phyloP scores from a whole-genome alignment of 1,140 invertebrate genomes.

The Drosophila aff. region DNA sequence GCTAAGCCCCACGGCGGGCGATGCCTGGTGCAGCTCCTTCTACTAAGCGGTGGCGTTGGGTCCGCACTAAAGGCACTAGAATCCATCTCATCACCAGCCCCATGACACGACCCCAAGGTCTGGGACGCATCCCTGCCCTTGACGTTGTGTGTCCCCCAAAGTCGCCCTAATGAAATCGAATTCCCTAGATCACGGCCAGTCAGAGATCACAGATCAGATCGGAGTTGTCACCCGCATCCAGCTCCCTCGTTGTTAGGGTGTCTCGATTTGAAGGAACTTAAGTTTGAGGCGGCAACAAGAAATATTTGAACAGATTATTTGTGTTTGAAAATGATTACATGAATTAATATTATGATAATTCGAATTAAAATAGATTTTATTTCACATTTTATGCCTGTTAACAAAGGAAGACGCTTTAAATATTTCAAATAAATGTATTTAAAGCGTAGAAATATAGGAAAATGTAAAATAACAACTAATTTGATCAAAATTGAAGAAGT shows the following conservation, averaged over 20 bases:
- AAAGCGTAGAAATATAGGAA: no score
- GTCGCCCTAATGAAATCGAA: slow-evolving; percentile 6
- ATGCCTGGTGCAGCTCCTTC: slow-evolving; percentile 83
- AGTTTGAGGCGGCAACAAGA: background rate
- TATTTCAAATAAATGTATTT: background rate
- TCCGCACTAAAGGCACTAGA: slow-evolving; percentile 46
- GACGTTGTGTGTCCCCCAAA: slow-evolving; percentile 22
- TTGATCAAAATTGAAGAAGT: background rate
- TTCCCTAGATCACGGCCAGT: slow-evolving; percentile 6
- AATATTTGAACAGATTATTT: slow-evolving; percentile 2
- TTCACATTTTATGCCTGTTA: no score
- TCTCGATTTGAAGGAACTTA: slow-evolving; percentile 1
- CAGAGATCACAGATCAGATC: slow-evolving; percentile 41
- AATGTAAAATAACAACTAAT: background rate
- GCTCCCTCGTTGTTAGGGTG: slow-evolving; percentile 13
- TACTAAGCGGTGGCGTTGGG: slow-evolving; percentile 57
- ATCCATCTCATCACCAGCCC: slow-evolving; percentile 16
- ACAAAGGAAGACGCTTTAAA: no score
- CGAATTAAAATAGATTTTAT: no score
- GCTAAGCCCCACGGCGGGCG: slow-evolving; percentile 80
- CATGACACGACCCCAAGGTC: slow-evolving; percentile 27
- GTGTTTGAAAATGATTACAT: background rate
- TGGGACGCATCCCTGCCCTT: slow-evolving; percentile 19
- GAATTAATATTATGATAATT: no score
- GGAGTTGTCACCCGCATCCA: slow-evolving; percentile 15